Base-by-base conservation (phyloP, 2,797 vertebrate genomes). In the Pseudochirops corinnae region DNA sequence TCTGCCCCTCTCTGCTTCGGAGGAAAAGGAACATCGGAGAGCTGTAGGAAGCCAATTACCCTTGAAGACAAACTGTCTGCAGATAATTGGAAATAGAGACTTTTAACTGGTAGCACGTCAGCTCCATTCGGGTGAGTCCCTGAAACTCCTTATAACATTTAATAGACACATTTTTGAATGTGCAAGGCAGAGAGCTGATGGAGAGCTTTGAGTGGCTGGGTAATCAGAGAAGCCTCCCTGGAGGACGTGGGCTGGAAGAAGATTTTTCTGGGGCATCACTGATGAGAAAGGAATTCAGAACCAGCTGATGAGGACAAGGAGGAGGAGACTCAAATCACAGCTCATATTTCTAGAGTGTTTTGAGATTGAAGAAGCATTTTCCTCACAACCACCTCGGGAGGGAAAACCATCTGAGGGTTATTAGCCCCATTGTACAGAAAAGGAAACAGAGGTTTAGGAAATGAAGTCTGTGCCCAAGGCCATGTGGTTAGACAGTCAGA, bases 1-100 rank as follows among this genome's bases (percentile, higher is more conserved):
- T 52, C 62, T 62, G 67, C 0, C 5, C 16, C 28, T 4, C 28
- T 92, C 90, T 93, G 56, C 52, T 92, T 57, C 10, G 26, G 55
- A 95, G 91, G 74, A 60, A 53, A 52, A 60, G 46, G n/a, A 90
- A 92, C 92, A 93, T 90, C 92, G 2, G 91, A 82, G 95, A 98
- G 94, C 97, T 95, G 93, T 50, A 0, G 98, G 98, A 96, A 98
- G 98, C 98, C 98, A 98, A 98, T 98, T 98, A 98, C 98, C 95
- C 96, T 96, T 96, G 96, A 96, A 98, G 97, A 96, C 95, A 97
- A 98, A 98, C 95, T 46, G 92, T 97, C 97, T 60, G 0, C 96
- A 96, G 96, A 95, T 97, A 98, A 98, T 98, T 98, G 97, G 98
- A 97, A 98, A 97, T 98, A 98, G 53, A 98, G 98, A 98, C 97